These are phyloP conservation scores for Rhinoraja longicauda DNA, from an alignment of 2,797 vertebrate species.

Conservation along the genomic window DNA sequence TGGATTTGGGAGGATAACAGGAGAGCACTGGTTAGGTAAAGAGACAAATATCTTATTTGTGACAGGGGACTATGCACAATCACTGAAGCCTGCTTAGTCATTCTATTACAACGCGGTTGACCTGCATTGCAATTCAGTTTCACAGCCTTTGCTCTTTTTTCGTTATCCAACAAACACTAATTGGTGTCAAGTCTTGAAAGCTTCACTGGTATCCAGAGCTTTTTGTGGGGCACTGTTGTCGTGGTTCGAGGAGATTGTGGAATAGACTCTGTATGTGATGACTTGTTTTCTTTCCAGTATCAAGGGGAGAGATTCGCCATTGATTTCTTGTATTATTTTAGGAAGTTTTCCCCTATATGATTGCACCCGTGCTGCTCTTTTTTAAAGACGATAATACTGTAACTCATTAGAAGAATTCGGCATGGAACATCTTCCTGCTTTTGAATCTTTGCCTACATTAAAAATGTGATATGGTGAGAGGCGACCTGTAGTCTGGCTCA, in stretches of 20 bases:
- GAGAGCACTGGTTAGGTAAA: slow-evolving; percentile 94
- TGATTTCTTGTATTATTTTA: neutral
- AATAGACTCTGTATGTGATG: neutral
- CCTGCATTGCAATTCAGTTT: neutral
- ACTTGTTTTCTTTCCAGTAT: neutral
- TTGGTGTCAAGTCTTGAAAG: neutral
- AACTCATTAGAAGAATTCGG: neutral
- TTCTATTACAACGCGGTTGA: neutral
- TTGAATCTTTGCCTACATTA: neutral
- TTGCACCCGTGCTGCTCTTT: neutral
- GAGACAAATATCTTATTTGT: neutral
- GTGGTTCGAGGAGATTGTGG: no score
- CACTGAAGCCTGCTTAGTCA: neutral
- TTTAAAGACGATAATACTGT: neutral
- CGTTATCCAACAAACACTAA: neutral
- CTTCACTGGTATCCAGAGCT: neutral
- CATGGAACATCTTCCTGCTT: neutral
- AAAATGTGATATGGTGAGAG: neutral
- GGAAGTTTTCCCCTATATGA: neutral
- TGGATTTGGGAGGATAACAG: slow-evolving; percentile 89
- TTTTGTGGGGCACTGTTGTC: neutral
- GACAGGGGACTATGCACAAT: neutral
- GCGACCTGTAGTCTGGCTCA: no score
- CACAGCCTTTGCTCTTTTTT: neutral
- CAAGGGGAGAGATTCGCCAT: neutral